phyloP scores from a whole-genome alignment of 2,888 invertebrate genomes.

The Xestia c-nigrum region DNA sequence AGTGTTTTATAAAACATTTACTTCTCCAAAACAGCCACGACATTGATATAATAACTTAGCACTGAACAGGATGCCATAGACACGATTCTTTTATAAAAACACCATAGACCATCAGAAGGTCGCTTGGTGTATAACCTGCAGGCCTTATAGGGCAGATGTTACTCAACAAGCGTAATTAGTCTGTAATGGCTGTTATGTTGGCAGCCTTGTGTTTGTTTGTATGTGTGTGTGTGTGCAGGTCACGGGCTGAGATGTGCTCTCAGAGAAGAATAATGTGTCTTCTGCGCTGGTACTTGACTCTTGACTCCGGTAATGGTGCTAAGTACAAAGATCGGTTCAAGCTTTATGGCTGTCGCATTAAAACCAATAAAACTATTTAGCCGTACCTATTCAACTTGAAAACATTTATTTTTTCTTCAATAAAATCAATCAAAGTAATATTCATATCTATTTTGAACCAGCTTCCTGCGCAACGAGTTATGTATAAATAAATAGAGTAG shows the following conservation, averaged over 20 bases:
- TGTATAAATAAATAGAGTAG: slow-evolving; percentile 30
- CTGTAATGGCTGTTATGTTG: slow-evolving; percentile 44
- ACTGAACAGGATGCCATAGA: slow-evolving; percentile 39
- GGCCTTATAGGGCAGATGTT: slow-evolving; percentile 61
- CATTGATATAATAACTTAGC: slow-evolving; percentile 17
- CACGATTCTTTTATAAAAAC: slow-evolving; percentile 46
- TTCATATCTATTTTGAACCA: not conserved
- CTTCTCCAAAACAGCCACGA: slow-evolving; percentile 4
- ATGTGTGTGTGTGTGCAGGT: slow-evolving; percentile 12
- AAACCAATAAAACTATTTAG: not conserved
- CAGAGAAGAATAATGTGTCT: slow-evolving; percentile 9
- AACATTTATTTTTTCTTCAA: not conserved
- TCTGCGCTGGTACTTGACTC: slow-evolving; percentile 12
- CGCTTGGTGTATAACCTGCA: slow-evolving; percentile 41
- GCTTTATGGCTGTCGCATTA: not conserved
- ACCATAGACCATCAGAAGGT: slow-evolving; percentile 56
- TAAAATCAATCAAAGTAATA: slow-evolving; percentile 2
- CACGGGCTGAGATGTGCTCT: slow-evolving; percentile 22
- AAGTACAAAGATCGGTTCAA: slow-evolving; percentile 14
- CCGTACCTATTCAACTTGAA: not conserved
- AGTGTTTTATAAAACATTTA: slow-evolving; percentile 8
- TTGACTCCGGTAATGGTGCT: slow-evolving; percentile 17
- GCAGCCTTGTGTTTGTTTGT: slow-evolving; percentile 56
- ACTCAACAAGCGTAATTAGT: slow-evolving; percentile 61
- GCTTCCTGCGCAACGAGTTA: slow-evolving; percentile 48